phyloP scores from a whole-genome alignment of 2,888 invertebrate species.

The Cheilosia pagana region DNA sequence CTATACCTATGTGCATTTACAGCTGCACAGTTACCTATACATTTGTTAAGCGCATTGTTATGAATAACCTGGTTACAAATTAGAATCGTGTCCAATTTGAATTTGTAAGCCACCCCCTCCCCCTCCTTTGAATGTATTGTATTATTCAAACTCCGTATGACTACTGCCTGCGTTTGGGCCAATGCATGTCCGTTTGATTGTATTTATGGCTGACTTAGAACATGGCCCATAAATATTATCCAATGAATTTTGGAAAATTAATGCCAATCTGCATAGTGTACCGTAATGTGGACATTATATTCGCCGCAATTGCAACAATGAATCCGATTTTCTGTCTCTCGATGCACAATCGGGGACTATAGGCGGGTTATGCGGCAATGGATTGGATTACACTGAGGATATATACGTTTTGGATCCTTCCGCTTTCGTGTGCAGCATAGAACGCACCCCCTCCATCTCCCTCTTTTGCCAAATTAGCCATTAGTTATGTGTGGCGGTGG shows the following conservation, averaged over 20 bases:
- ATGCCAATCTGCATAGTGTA: constrained; percentile 76
- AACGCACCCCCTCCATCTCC: background rate
- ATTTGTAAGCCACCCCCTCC: constrained; percentile 51
- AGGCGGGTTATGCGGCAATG: constrained; percentile 67
- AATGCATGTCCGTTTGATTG: constrained; percentile 64
- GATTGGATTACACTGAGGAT: constrained; percentile 58
- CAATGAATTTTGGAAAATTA: constrained; percentile 75
- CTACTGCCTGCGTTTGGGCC: constrained; percentile 18
- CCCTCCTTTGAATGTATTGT: constrained; percentile 31
- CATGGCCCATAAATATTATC: constrained; percentile 73
- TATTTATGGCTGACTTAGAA: constrained; percentile 75
- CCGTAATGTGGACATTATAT: constrained; percentile 74
- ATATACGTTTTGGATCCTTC: constrained; percentile 52
- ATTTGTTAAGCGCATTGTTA: constrained; percentile 16
- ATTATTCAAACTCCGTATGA: constrained; percentile 55
- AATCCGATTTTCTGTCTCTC: constrained; percentile 70
- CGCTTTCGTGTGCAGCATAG: constrained; percentile 33
- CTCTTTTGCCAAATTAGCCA: constrained; percentile 45
- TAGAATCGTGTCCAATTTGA: constrained; percentile 73
- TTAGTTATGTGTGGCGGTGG: constrained; percentile 50
- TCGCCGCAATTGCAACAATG: constrained; percentile 75
- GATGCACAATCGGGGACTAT: constrained; percentile 3
- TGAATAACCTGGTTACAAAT: constrained; percentile 64
- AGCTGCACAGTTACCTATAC: too few relatives aligned
- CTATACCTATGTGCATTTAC: too few relatives aligned